These are phyloP conservation scores for Micromesistius poutassou DNA, from an alignment of 2,797 vertebrate genomes.

Conservation along the genomic window DNA sequence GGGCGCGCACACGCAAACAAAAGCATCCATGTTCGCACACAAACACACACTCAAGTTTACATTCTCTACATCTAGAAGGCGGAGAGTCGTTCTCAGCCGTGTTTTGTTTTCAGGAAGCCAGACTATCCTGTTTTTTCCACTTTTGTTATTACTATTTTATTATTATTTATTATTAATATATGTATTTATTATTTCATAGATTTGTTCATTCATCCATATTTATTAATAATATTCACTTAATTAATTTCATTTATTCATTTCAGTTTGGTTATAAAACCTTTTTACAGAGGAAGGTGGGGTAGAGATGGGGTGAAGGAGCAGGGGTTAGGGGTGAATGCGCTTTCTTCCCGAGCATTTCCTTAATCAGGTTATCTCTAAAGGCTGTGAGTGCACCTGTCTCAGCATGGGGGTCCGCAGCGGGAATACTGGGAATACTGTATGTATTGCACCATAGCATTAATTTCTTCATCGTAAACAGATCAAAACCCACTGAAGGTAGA, in stretches of 20 bases:
- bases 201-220: background rate
- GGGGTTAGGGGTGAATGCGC: too few relatives aligned
- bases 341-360: background rate
- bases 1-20: background rate
- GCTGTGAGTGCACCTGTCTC: background rate
- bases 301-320: background rate
- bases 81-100: too few relatives aligned
- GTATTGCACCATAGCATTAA: background rate
- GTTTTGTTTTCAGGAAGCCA: too few relatives aligned
- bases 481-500: too few relatives aligned
- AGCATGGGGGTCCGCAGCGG: too few relatives aligned
- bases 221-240: background rate
- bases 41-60: constrained; percentile 5
- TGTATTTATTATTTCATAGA: background rate
- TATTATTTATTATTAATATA: background rate
- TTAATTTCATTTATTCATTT: background rate
- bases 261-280: background rate
- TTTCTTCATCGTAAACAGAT: too few relatives aligned
- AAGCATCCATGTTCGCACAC: constrained; percentile 1
- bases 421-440: background rate
- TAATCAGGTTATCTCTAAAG: background rate
- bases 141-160: background rate
- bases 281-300: background rate
- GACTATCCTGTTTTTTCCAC: too few relatives aligned
- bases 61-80: too few relatives aligned